Evolutionary conservation across 2,797 vertebrate genomes (phyloP).

Genomic region (Urocyon cinereoargenteus): DNA sequence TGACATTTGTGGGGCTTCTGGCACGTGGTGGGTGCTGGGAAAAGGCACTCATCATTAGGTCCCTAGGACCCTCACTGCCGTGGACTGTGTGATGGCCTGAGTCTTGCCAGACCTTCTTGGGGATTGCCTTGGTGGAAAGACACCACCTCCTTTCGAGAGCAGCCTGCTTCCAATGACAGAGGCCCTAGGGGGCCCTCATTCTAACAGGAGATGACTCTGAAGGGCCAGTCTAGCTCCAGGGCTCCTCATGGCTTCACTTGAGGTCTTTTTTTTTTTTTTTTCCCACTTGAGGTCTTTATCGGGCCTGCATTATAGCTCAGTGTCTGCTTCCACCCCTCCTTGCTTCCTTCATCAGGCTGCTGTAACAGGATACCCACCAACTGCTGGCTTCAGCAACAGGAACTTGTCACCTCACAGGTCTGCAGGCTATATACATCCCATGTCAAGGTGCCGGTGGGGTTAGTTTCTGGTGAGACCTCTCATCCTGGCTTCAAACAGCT

Average conservation of each 20-base stretch:
- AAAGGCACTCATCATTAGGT: not conserved
- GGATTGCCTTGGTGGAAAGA: not conserved
- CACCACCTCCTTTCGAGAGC: not conserved
- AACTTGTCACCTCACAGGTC: not conserved
- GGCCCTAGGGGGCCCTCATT: not conserved
- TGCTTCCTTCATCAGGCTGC: not conserved
- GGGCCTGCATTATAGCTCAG: not conserved
- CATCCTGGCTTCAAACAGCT: not conserved
- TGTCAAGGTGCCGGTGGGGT: not conserved
- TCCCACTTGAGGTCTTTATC: not conserved
- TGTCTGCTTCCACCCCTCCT: not conserved
- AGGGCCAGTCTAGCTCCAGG: not conserved
- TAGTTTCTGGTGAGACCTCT: not conserved
- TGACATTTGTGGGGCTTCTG: not conserved
- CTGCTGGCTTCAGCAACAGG: not conserved
- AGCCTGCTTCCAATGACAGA: not conserved
- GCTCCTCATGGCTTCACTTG: not conserved
- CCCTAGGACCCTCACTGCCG: fast-evolving
- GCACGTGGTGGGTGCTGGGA: not conserved
- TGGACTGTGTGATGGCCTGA: fast-evolving
- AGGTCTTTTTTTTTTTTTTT: not conserved
- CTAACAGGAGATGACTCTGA: not conserved
- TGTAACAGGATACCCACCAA: not conserved
- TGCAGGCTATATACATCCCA: not conserved
- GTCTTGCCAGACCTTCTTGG: not conserved